phyloP scores from a whole-genome alignment of 2,888 invertebrate species.

The Allolobophora icterica region DNA sequence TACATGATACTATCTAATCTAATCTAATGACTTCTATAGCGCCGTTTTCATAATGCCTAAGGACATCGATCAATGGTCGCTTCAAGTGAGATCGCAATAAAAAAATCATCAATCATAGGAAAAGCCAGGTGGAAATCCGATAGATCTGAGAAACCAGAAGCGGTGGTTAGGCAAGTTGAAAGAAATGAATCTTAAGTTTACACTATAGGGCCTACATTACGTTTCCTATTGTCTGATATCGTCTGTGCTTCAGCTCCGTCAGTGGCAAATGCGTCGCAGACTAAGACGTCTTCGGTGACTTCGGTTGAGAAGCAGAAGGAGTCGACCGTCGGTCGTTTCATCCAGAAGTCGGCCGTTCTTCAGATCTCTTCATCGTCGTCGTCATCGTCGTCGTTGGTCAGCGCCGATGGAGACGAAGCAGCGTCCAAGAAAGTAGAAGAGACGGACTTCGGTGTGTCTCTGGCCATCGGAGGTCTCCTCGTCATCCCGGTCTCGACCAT shows the following conservation, averaged over 20 bases:
- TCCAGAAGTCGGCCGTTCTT: not conserved
- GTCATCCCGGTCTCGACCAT: slow-evolving; percentile 3
- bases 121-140: too few species aligned
- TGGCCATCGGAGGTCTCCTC: slow-evolving; percentile 20
- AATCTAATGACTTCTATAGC: too few species aligned
- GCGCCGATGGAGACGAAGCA: not conserved
- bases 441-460: slow-evolving; percentile 21
- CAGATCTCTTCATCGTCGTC: not conserved
- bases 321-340: not conserved
- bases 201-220: too few species aligned
- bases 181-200: too few species aligned
- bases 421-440: not conserved
- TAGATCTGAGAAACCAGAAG: too few species aligned
- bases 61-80: too few species aligned
- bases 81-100: too few species aligned
- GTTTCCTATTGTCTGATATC: not conserved
- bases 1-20: too few species aligned
- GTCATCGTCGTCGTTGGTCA: not conserved
- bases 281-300: not conserved
- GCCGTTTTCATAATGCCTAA: too few species aligned
- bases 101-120: too few species aligned
- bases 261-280: not conserved
- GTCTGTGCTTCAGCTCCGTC: not conserved
- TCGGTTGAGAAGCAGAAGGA: not conserved
- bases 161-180: too few species aligned